phyloP scores from a whole-genome alignment of 1,140 invertebrate species.

The Tetramorium simillimum region DNA sequence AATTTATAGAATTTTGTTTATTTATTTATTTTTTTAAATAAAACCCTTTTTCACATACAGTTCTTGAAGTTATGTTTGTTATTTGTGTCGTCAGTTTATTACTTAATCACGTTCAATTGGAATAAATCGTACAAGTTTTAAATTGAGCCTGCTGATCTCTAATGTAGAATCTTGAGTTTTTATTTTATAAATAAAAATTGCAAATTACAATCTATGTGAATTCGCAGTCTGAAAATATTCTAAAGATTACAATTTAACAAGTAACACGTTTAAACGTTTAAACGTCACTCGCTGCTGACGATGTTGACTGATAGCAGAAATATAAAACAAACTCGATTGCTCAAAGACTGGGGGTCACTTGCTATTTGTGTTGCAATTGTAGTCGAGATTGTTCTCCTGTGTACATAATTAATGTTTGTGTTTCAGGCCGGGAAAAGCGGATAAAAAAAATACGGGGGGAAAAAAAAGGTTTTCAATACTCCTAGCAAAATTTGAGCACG shows the following conservation, averaged over 20 bases:
- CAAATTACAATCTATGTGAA: not conserved
- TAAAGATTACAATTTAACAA: not conserved
- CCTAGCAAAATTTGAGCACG: too few species aligned
- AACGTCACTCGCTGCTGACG: not conserved
- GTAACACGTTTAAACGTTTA: conserved; percentile 8
- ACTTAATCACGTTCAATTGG: not conserved
- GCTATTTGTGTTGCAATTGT: not conserved
- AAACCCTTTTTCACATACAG: too few species aligned
- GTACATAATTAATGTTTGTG: not conserved
- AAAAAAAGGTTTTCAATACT: not conserved
- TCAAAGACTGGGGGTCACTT: not conserved
- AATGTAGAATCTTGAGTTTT: not conserved
- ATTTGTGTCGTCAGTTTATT: too few species aligned
- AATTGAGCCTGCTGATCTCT: not conserved
- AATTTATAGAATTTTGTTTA: not conserved
- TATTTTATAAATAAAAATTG: not conserved
- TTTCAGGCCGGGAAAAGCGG: not conserved
- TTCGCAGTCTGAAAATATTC: not conserved
- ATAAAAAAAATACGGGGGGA: too few species aligned
- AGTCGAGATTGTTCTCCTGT: not conserved
- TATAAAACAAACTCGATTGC: conserved; percentile 25
- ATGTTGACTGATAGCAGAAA: conserved; percentile 12
- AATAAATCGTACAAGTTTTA: not conserved
- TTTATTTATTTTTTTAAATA: too few species aligned
- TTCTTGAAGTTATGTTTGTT: too few species aligned